Evolutionary conservation across 1,140 invertebrate genomes (phyloP).

Genomic region (Oryctes rhinoceros): DNA sequence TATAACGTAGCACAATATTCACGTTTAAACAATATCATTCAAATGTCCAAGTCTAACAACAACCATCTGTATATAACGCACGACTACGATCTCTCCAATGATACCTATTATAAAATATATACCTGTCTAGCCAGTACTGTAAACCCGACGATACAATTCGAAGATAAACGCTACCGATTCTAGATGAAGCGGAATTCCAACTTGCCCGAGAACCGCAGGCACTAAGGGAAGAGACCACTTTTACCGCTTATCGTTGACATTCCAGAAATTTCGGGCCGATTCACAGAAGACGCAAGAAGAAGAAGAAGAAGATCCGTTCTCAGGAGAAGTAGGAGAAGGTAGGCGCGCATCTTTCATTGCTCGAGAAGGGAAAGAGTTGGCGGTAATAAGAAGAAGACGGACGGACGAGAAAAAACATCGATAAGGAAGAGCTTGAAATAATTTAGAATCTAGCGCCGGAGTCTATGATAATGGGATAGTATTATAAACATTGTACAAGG

Average conservation of each 20-base stretch:
- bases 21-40: no score
- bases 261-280: slow-evolving; percentile 4
- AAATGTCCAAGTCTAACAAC: no score
- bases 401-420: no score
- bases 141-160: not conserved
- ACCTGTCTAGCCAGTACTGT: slow-evolving; percentile 13
- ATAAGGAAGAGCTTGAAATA: not conserved
- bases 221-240: not conserved
- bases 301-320: not conserved
- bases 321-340: not conserved
- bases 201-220: not conserved
- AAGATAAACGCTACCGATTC: slow-evolving; percentile 3
- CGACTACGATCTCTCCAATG: not conserved
- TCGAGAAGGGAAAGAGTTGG: no score
- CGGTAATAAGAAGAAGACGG: no score
- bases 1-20: no score
- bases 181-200: not conserved
- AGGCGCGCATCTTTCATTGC: no score
- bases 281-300: slow-evolving; percentile 1
- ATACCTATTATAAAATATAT: slow-evolving; percentile 17
- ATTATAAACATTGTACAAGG: not conserved
- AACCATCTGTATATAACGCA: no score
- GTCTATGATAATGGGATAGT: no score
- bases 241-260: not conserved
- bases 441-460: not conserved